Base-by-base conservation (phyloP, 2,797 vertebrate genomes). In the Rhynchonycteris naso region DNA sequence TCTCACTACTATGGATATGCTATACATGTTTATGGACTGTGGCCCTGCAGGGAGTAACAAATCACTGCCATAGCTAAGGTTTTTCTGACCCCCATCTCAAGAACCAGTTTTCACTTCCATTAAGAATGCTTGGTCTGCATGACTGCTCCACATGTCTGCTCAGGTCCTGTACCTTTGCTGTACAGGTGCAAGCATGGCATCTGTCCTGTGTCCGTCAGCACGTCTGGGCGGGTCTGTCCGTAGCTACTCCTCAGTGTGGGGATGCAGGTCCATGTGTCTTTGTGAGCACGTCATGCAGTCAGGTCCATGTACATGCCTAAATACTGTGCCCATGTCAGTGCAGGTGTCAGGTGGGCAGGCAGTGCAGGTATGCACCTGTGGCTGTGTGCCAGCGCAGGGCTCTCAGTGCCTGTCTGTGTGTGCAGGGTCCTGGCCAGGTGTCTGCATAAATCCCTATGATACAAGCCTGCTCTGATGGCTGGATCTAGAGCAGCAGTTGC, bases 91-190 rank as follows among this genome's bases (percentile, higher is more conserved):
- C 28, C 16, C 2, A 56, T 30, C 58, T n/a, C 35, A 21, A 52
- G 38, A 76, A 71, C 47, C 13, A 21, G 4, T 26, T 54, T 81
- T 9, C 15, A 22, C 22, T 30, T 26, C 38, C 9, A 10, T 18
- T 65, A 24, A 35, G 28, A 68, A 16, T 1, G 19, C 19, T 0
- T 0, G 10, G 54, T 43, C 47, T 50, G 0, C 7, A 2, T 0
- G 3, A 16, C 47, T 0, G 0, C 38, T 35, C 75, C 52, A 1
- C 15, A 4, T 2, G 35, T 58, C 72, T 86, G 71, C 50, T 47
- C 21, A 9, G 19, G 10, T 16, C 13, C 7, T 2, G 16, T 7
- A 19, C 52, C 43, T 65, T 84, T 59, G 13, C 13, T 21, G 10
- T 7, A 1, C 80, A 63, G 52, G 74, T 28, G 28, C 33, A 2